Evolutionary conservation across 2,113 vertebrate genomes (phyloP).

Genomic region (Ursus arctos): DNA sequence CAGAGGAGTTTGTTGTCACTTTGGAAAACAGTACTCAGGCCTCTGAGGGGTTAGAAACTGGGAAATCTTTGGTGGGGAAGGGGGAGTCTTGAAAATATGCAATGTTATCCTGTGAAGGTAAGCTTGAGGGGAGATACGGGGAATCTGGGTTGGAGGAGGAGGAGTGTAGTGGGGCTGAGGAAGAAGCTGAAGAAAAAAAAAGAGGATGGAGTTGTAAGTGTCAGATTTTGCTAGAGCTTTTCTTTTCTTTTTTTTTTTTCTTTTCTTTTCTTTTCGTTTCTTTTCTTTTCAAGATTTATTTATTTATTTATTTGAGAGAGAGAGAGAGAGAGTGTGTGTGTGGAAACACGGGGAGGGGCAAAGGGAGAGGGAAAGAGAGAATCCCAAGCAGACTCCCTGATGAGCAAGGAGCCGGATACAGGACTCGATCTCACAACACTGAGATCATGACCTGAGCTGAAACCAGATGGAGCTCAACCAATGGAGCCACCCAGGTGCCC

Average conservation of each 20-base stretch:
- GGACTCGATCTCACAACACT: background rate
- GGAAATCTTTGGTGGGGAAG: background rate
- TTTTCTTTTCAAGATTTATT: too few species aligned
- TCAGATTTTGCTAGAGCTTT: background rate
- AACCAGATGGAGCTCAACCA: background rate
- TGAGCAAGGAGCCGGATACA: background rate
- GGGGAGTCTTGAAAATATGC: background rate
- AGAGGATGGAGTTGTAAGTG: background rate
- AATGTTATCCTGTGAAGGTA: background rate
- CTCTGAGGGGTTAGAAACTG: background rate
- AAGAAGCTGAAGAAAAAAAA: background rate
- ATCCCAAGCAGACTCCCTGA: background rate
- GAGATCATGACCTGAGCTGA: background rate
- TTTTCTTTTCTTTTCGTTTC: too few species aligned
- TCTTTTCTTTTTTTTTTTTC: background rate
- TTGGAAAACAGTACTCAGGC: background rate
- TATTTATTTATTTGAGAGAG: background rate
- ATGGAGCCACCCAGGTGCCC: background rate
- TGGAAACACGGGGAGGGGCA: background rate
- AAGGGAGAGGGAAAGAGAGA: background rate
- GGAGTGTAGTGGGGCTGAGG: background rate
- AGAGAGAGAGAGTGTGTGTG: too few species aligned
- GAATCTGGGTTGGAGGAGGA: background rate
- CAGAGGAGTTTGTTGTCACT: background rate
- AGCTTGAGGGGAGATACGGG: background rate